A percentile compares a stretch with the other conserved stretches of the same genome.
Conservation (phyloP, 2,113 vertebrate species). For the Genyomyrus donnyi region DNA sequence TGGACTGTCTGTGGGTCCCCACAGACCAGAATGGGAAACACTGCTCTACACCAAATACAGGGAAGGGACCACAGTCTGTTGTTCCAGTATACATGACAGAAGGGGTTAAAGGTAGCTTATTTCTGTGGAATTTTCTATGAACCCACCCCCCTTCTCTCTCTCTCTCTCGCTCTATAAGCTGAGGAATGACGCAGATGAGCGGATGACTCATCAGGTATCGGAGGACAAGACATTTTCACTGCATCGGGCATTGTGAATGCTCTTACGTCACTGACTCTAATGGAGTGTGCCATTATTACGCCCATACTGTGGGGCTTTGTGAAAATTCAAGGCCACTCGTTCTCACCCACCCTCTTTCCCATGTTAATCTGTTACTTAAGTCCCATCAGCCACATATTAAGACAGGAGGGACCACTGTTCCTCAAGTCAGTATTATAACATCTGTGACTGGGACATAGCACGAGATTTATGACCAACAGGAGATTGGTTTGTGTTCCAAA, state of each 20-base stretch:
- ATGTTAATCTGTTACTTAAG: neutral
- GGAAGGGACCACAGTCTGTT: neutral
- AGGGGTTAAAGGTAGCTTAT: neutral
- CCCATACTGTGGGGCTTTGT: constrained; percentile 7
- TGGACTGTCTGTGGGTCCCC: neutral
- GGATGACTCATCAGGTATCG: constrained; percentile 41
- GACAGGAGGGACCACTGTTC: neutral
- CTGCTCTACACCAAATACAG: neutral
- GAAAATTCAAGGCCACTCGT: constrained; percentile 2
- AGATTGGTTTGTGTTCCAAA: neutral
- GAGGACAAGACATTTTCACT: constrained; percentile 35
- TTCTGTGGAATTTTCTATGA: neutral
- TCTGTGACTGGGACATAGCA: neutral
- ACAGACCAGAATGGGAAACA: neutral
- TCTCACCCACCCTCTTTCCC: neutral
- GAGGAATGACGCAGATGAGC: constrained; percentile 28
- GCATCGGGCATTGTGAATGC: constrained; percentile 17
- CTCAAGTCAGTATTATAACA: neutral
- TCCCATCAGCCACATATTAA: neutral
- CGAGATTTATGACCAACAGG: neutral
- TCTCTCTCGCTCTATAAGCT: neutral
- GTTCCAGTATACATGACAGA: neutral
- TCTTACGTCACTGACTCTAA: constrained; percentile 30
- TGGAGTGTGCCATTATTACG: constrained; percentile 19
- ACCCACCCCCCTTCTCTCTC: neutral